Base-by-base conservation (phyloP, 2,888 invertebrate species). In the Spatulosminthurus flaviceps region DNA sequence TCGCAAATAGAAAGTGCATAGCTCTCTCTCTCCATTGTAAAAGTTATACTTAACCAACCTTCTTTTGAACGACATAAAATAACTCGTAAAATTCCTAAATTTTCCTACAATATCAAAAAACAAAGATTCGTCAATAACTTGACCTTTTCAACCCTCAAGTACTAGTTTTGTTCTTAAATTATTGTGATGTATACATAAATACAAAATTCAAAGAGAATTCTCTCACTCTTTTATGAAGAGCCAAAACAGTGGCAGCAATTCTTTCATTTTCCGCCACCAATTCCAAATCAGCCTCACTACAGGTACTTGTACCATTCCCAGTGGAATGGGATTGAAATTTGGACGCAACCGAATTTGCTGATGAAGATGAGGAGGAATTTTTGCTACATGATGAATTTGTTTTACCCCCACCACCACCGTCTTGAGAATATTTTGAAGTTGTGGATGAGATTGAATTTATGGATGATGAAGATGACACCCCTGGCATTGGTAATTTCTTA, bases 181-280 rank as follows among this genome's bases (percentile, higher is more conserved):
- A n/a, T n/a, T n/a, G 41, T 9, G 9, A 41, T 13, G 7, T 41
- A 41, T 41, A 41, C 41, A 41, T 41, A 41, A 7, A 41, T 9
- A 41, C 9, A 41, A 41, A 41, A 41, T 9, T 41, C 13, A 41
- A 19, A 51, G n/a, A 19, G 19, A 34, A 22, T 42, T n/a, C n/a
- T n/a, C 73, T 78, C 73, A 78, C 78, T 64, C 64, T 42, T 26
- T 72, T 29, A 1, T 78, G 78, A 26, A 78, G 72, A 42, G 72
- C 42, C n/a, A 43, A 72, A 1, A 71, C n/a, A 28, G 77, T 77
- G 11, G 77, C 69, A 71, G 72, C 71, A 34, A 71, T 70, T n/a
- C 22, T 67, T 51, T 69, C 77, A 77, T 43, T 77, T 28, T 77
- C 77, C 19, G 70, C n/a, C n/a, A n/a, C n/a, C 13, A 71, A 22